These are phyloP conservation scores for Trematomus bernacchii DNA, from an alignment of 2,797 vertebrate species.

Conservation along the genomic window DNA sequence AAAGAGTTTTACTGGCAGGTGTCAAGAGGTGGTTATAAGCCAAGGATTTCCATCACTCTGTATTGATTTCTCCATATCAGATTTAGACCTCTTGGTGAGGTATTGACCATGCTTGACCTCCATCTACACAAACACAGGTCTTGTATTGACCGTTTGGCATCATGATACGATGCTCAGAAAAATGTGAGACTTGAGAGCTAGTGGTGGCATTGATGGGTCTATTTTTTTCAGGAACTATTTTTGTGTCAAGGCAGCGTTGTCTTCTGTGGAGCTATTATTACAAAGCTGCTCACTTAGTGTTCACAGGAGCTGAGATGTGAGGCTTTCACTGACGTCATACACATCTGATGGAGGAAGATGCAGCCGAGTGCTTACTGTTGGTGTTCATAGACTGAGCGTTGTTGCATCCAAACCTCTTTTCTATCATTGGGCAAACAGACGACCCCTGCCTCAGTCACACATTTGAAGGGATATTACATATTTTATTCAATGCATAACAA, in stretches of 20 bases:
- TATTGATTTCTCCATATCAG: slow-evolving; percentile 63
- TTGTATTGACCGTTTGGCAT: slow-evolving; percentile 39
- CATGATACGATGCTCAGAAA: slow-evolving; percentile 9
- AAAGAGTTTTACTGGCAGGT: slow-evolving; percentile 39
- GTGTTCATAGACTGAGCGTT: neutral
- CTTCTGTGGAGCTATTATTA: slow-evolving; percentile 26
- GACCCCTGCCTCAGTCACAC: no score
- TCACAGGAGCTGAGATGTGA: slow-evolving; percentile 7
- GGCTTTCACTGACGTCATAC: slow-evolving; percentile 26
- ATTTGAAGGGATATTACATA: no score
- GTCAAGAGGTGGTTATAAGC: slow-evolving; percentile 11
- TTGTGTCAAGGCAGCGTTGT: slow-evolving; percentile 11
- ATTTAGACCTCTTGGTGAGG: slow-evolving; percentile 41
- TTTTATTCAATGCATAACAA: no score
- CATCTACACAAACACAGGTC: slow-evolving; percentile 6
- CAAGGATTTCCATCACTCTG: slow-evolving; percentile 34
- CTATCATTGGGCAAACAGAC: no score
- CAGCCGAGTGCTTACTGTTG: slow-evolving; percentile 25
- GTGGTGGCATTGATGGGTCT: slow-evolving; percentile 31
- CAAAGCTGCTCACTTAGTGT: slow-evolving; percentile 2
- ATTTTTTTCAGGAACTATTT: slow-evolving; percentile 44
- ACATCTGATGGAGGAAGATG: slow-evolving; percentile 19
- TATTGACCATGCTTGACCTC: slow-evolving; percentile 51
- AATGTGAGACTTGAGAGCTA: slow-evolving; percentile 23
- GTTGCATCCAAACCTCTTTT: neutral